phyloP scores from a whole-genome alignment of 1,140 invertebrate species.

The Eriosoma lanigerum region DNA sequence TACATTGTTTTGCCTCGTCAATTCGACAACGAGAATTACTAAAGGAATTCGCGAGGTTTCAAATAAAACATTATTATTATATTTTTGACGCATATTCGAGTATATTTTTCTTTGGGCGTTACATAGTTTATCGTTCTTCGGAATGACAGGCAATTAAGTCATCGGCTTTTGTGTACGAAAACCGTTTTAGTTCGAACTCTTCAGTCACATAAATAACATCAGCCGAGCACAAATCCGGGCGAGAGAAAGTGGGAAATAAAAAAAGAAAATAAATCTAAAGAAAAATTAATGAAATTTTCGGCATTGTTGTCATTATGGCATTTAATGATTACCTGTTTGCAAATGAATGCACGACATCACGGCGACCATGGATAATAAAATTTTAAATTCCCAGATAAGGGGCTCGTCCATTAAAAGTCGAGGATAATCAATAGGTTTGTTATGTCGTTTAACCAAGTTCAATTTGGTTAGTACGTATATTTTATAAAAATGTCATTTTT shows the following conservation, averaged over 20 bases:
- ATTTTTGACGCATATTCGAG: neutral
- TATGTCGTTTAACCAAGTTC: too few species aligned
- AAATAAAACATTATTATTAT: constrained; percentile 3
- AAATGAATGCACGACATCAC: too few species aligned
- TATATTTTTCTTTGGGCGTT: neutral
- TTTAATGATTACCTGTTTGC: too few species aligned
- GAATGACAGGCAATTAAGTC: constrained; percentile 24
- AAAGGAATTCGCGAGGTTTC: neutral
- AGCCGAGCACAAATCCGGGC: neutral
- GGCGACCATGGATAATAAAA: too few species aligned
- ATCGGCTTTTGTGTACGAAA: neutral
- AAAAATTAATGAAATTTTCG: too few species aligned
- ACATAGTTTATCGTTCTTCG: neutral
- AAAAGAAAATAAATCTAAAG: too few species aligned
- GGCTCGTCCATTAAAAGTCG: too few species aligned
- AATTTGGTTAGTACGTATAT: too few species aligned
- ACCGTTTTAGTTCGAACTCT: neutral
- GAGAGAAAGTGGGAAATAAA: neutral
- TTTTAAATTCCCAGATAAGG: too few species aligned
- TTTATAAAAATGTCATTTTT: too few species aligned
- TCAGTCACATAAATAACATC: neutral
- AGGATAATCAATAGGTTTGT: too few species aligned
- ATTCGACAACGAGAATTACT: neutral
- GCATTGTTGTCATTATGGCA: too few species aligned
- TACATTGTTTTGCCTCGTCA: neutral